Evolutionary conservation across 2,113 vertebrate species (phyloP).

Genomic region (Coracopsis vasa): DNA sequence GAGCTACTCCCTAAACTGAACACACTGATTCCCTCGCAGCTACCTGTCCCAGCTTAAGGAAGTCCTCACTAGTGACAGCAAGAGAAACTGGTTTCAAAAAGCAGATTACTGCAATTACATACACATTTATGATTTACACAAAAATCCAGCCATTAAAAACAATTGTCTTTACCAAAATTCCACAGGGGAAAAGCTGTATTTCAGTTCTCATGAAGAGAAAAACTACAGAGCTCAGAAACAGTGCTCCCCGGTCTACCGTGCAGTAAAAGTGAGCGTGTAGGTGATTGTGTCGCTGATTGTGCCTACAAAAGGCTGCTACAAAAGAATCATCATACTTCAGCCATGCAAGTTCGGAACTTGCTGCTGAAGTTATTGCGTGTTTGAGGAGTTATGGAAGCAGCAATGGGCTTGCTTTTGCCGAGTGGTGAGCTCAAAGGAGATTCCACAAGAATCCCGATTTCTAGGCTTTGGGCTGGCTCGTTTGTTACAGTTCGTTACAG

Average conservation of each 20-base stretch:
- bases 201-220: conserved; percentile 56
- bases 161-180: conserved; percentile 39
- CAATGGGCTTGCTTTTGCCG: background rate
- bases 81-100: conserved; percentile 1
- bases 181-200: conserved; percentile 39
- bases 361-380: background rate
- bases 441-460: background rate
- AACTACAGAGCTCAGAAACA: conserved; percentile 15
- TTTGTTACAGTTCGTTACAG: background rate
- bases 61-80: background rate
- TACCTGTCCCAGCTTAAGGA: background rate
- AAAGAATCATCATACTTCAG: background rate
- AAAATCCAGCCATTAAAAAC: conserved; percentile 38
- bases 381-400: background rate
- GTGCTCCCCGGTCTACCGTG: background rate
- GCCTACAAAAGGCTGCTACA: conserved; percentile 2
- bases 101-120: conserved; percentile 40
- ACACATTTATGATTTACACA: background rate
- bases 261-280: background rate
- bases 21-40: background rate
- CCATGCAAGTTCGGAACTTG: background rate
- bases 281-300: background rate
- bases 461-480: background rate
- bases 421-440: background rate
- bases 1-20: background rate